Percentiles rank a stretch among this genome's conserved stretches.
Conservation (phyloP, 2,113 vertebrate species). For the Oplegnathus fasciatus region DNA sequence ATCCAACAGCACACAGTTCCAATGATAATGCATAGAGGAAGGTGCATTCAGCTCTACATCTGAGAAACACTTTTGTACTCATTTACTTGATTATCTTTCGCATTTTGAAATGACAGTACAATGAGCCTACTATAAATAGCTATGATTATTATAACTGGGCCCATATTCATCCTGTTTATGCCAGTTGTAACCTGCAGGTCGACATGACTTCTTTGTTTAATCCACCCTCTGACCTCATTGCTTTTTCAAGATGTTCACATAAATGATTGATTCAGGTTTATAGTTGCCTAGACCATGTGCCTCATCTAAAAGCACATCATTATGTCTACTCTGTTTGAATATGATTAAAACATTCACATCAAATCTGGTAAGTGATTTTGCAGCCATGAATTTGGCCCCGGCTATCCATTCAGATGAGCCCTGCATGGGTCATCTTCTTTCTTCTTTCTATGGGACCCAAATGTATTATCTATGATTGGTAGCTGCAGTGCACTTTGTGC, state of each 20-base stretch:
- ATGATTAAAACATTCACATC: constrained; percentile 44
- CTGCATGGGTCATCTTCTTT: constrained; percentile 47
- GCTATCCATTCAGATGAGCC: constrained; percentile 33
- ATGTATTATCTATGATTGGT: constrained; percentile 60
- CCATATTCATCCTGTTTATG: constrained; percentile 21
- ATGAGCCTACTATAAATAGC: constrained; percentile 19
- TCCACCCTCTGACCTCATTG: constrained; percentile 50
- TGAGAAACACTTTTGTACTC: constrained; percentile 10
- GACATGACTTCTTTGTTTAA: constrained; percentile 30
- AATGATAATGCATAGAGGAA: background rate
- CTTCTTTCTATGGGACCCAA: constrained; percentile 47
- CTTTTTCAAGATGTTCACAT: constrained; percentile 63
- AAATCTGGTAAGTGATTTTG: constrained; percentile 36
- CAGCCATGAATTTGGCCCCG: constrained; percentile 26
- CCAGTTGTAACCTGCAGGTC: background rate
- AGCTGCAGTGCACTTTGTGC: constrained; percentile 59
- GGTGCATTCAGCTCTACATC: constrained; percentile 10
- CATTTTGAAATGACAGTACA: background rate
- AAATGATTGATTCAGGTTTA: constrained; percentile 59
- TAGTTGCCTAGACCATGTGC: constrained; percentile 13
- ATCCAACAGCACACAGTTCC: background rate
- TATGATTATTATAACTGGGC: constrained; percentile 8
- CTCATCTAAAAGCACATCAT: constrained; percentile 33
- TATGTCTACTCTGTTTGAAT: constrained; percentile 33
- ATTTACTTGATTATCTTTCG: constrained; percentile 44